Percentiles rank a stretch among this genome's conserved stretches.
Evolutionary conservation across 2,113 vertebrate species (phyloP).

Genomic region (Mellivora capensis): DNA sequence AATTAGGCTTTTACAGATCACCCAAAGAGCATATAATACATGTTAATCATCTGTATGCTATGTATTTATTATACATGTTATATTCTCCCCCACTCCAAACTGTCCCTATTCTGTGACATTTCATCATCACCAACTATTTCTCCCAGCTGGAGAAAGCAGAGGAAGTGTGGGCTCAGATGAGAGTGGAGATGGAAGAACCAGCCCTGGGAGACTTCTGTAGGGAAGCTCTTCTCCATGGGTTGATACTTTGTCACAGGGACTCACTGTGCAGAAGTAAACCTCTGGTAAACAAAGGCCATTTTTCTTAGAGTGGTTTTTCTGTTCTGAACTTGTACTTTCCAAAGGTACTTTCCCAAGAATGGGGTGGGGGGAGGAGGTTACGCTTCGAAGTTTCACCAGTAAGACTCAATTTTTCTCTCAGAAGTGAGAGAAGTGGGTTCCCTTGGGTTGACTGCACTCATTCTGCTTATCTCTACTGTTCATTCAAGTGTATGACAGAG

Average conservation of each 20-base stretch:
- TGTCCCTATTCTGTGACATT: not conserved
- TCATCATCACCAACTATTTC: not conserved
- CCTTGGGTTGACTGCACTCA: not conserved
- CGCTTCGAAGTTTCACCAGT: not conserved
- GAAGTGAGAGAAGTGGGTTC: conserved; percentile 16
- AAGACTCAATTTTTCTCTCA: not conserved
- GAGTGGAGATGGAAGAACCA: not conserved
- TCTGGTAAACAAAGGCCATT: not conserved
- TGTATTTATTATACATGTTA: not conserved
- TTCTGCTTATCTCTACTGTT: not conserved
- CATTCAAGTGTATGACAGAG: not conserved
- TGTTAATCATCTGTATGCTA: not conserved
- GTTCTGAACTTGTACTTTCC: not conserved
- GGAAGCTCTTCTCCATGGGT: not conserved
- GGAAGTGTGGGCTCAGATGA: not conserved
- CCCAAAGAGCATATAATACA: not conserved
- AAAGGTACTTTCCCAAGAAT: not conserved
- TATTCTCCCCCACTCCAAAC: not conserved
- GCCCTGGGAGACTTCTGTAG: fast-evolving
- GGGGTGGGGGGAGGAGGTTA: not conserved
- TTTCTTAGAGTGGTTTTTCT: not conserved
- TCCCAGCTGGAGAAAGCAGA: not conserved
- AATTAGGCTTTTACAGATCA: not conserved
- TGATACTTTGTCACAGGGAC: not conserved
- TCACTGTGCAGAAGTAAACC: not conserved